Conservation (phyloP, 1,140 invertebrate genomes). For the Arion vulgaris region DNA sequence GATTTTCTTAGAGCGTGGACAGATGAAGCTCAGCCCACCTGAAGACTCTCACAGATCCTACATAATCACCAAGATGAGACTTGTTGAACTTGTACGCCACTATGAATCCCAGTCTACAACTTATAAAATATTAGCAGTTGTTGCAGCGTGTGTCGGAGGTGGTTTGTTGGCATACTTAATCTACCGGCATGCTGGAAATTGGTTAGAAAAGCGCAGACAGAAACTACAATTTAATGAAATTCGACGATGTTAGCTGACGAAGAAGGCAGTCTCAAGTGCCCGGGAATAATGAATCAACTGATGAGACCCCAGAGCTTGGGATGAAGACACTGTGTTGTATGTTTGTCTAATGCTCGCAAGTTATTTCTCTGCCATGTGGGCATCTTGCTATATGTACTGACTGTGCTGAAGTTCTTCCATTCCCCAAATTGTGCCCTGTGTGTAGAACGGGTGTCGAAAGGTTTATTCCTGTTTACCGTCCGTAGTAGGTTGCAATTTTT, state of each 20-base stretch:
- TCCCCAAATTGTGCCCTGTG: constrained; percentile 69
- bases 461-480: constrained; percentile 61
- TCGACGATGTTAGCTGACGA: constrained; percentile 7
- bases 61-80: constrained; percentile 66
- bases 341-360: constrained; percentile 69
- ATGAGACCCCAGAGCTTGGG: not conserved
- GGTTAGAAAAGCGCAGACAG: constrained; percentile 39
- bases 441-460: constrained; percentile 64
- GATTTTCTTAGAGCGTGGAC: constrained; percentile 60
- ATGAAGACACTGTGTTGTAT: constrained; percentile 70
- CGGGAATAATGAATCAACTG: not conserved
- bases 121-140: constrained; percentile 57
- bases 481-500: constrained; percentile 45
- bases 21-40: constrained; percentile 63
- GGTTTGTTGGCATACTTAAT: constrained; percentile 54
- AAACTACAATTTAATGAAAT: constrained; percentile 46
- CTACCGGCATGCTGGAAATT: constrained; percentile 50
- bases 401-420: constrained; percentile 65
- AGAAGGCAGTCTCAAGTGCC: not conserved
- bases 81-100: constrained; percentile 61
- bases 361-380: constrained; percentile 71
- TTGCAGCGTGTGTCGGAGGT: constrained; percentile 56
- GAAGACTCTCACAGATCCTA: constrained; percentile 49
- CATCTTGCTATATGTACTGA: constrained; percentile 72
- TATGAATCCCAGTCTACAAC: constrained; percentile 52